Base-by-base conservation (phyloP, 2,113 vertebrate species). In the Athene cunicularia region DNA sequence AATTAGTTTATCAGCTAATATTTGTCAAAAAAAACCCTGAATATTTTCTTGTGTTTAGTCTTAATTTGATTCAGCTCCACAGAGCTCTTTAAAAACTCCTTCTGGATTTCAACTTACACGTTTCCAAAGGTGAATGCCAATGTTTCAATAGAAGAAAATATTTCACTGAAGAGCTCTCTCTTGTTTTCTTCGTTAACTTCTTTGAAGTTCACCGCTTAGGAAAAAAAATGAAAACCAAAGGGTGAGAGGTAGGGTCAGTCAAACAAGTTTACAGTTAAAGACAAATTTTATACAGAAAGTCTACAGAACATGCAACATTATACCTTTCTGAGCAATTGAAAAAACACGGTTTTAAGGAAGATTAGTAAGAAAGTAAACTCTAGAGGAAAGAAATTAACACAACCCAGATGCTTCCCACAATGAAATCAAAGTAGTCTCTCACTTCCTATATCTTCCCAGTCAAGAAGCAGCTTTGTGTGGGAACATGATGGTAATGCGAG, bases 51-150 rank as follows among this genome's bases (percentile, higher is more conserved):
- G 39, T 83, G 53, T 47, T 86, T n/a, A 68, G 17, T 53, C 72
- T 74, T 70, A 28, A 72, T 96, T 88, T 63, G 45, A 93, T 79
- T 39, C 9, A 52, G 53, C 18, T 35, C 17, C 47, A 92, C 0
- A 8, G 4, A 91, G 20, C 9, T 93, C 18, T 63, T 86, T 50
- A 67, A 87, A 89, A 87, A 45, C 14, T 83, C 27, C 5, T 70
- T 73, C 84, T 82, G 32, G 59, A 80, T 85, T 47, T 90, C 62
- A 98, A 99, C 99, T 99, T 98, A 99, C 99, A 99, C 98, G 99
- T 99, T 99, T 95, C 99, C 99, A 98, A 99, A 99, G 60, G 99
- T 99, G 98, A 99, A 99, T 52, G 99, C 99, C 98, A 99, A 98
- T 55, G 99, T 98, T 97, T 99, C 99, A 87, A 99, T 99, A 58